Conservation (phyloP, 1,140 invertebrate species). For the Drosophila bipectinata region DNA sequence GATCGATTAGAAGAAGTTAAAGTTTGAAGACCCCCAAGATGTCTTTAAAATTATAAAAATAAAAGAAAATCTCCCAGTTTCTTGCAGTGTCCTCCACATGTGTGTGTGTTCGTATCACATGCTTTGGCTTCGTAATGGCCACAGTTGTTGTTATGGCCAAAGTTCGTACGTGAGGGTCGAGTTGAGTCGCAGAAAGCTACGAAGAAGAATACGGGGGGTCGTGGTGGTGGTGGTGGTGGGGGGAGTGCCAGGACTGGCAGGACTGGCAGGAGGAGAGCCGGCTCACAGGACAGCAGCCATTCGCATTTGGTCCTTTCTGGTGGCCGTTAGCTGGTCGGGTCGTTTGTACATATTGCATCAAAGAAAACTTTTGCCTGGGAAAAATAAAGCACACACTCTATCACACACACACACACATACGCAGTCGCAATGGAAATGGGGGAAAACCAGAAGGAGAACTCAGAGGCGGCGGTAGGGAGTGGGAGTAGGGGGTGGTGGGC, state of each 20-base stretch:
- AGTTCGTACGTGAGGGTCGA: slow-evolving; percentile 81
- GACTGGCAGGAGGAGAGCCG: slow-evolving; percentile 1
- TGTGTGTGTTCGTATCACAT: slow-evolving; percentile 55
- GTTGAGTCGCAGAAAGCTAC: slow-evolving; percentile 44
- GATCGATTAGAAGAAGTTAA: no score
- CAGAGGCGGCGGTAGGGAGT: neutral
- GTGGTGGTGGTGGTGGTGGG: neutral
- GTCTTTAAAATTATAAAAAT: neutral
- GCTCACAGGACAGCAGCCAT: slow-evolving; percentile 39
- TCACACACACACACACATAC: slow-evolving; percentile 48
- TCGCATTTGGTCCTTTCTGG: slow-evolving; percentile 56
- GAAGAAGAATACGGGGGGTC: neutral
- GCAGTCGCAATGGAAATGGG: slow-evolving; percentile 66
- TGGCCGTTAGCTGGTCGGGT: slow-evolving; percentile 53
- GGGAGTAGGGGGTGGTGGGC: slow-evolving; percentile 1
- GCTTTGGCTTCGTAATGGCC: slow-evolving; percentile 73
- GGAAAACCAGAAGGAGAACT: slow-evolving; percentile 51
- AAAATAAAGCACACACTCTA: slow-evolving; percentile 59
- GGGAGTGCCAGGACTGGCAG: neutral
- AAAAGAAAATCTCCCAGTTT: neutral
- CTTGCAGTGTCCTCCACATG: slow-evolving; percentile 9
- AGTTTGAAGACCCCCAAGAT: no score
- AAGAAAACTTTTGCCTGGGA: slow-evolving; percentile 68
- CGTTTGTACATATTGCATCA: slow-evolving; percentile 81
- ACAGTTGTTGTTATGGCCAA: slow-evolving; percentile 82